Evolutionary conservation across 2,113 vertebrate species (phyloP).

Genomic region (Dissostichus mawsoni): DNA sequence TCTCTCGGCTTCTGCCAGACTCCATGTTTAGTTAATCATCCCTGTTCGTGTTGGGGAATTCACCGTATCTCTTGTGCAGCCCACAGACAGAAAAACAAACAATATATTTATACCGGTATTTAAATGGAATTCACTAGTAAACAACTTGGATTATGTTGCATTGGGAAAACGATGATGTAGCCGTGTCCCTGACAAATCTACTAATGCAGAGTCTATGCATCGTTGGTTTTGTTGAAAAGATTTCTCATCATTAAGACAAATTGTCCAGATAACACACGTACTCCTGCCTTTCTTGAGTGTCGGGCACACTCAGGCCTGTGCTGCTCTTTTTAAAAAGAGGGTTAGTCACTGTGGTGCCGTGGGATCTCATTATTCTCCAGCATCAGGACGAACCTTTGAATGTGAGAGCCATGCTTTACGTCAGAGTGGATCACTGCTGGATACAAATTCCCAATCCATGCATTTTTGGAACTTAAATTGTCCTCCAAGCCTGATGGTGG

Average conservation of each 20-base stretch:
- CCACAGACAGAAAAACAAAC: slow-evolving; percentile 8
- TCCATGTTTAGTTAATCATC: slow-evolving; percentile 47
- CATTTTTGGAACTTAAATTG: not conserved
- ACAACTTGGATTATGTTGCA: not conserved
- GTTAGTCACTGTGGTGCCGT: slow-evolving; percentile 38
- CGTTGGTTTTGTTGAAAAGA: not conserved
- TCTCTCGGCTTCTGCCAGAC: slow-evolving; percentile 20
- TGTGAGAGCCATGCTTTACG: not conserved
- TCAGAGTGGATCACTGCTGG: slow-evolving; percentile 28
- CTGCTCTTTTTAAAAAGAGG: slow-evolving; percentile 45
- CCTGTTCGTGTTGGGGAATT: slow-evolving; percentile 26
- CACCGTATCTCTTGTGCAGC: not conserved
- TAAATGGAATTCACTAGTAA: not conserved
- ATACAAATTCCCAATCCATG: slow-evolving; percentile 2
- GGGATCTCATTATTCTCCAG: slow-evolving; percentile 66
- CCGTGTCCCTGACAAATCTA: not conserved
- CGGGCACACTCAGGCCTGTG: slow-evolving; percentile 16
- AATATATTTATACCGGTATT: slow-evolving; percentile 30
- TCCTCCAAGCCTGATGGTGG: not conserved
- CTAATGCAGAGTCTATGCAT: not conserved
- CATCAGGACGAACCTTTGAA: slow-evolving; percentile 36
- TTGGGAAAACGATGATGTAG: not conserved
- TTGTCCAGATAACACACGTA: not conserved
- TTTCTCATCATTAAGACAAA: slow-evolving; percentile 25
- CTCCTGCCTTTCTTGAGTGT: slow-evolving; percentile 11